Evolutionary conservation across 2,888 invertebrate species (phyloP).

Genomic region (Salticus scenicus): DNA sequence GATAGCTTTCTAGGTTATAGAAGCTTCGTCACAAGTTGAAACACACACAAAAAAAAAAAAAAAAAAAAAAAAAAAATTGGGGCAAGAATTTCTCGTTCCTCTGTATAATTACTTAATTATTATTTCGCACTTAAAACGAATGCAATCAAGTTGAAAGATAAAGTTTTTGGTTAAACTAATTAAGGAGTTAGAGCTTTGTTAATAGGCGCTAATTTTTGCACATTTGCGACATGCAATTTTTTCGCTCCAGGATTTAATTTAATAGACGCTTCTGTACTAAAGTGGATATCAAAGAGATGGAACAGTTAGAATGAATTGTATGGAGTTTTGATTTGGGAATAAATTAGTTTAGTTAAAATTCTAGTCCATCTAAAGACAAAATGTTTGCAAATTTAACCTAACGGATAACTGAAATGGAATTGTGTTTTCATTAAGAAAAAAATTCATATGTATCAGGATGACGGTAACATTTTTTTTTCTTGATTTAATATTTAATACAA

Average conservation of each 20-base stretch:
- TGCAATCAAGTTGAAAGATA: conserved; percentile 62
- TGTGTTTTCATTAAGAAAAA: no score
- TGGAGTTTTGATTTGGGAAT: neutral
- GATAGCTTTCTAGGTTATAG: conserved; percentile 50
- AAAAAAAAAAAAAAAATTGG: neutral
- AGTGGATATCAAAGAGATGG: conserved; percentile 5
- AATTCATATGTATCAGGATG: no score
- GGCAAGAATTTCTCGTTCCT: conserved; percentile 36
- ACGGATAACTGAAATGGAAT: no score
- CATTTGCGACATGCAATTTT: conserved; percentile 22
- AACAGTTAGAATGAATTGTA: neutral
- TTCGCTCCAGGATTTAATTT: conserved; percentile 24
- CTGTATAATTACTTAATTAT: conserved; percentile 68
- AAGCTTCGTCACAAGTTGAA: neutral
- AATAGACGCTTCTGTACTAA: conserved; percentile 15
- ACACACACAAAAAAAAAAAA: conserved; percentile 15
- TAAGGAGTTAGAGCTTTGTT: conserved; percentile 55
- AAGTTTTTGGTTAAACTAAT: conserved; percentile 69
- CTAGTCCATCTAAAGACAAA: no score
- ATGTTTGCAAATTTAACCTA: no score
- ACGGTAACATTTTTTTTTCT: no score
- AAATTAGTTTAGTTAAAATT: neutral
- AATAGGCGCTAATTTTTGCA: conserved; percentile 61
- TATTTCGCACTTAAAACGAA: conserved; percentile 68
- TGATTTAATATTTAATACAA: no score